Base-by-base conservation (phyloP, 1,140 invertebrate species). In the Polypedilum vanderplanki region DNA sequence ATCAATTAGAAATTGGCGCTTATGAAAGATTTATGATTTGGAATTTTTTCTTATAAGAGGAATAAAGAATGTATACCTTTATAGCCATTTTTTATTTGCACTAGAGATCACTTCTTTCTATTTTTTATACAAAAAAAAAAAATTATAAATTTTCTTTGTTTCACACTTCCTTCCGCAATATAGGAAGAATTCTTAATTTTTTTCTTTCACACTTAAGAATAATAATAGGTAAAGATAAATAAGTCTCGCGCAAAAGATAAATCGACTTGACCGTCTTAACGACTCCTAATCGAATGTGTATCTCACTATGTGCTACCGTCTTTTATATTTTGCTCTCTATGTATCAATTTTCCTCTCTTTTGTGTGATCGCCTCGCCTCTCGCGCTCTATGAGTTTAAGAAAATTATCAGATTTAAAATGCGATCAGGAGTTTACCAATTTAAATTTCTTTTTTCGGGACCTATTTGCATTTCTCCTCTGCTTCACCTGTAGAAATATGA, bases 201-300 rank as follows among this genome's bases (percentile, higher is more conserved):
- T 57, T 57, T 57, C 46, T 57, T n/a, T 57, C 41, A 46, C 41
- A n/a, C 46, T 15, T 57, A n/a, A 57, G n/a, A 57, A 33, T n/a
- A 57, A 33, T n/a, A 57, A 12, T 12, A n/a, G 46, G n/a, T n/a
- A 57, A 57, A 4, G 46, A 15, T 33, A 33, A 33, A 33, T 33
- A 33, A 33, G 24, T 57, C 41, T 57, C n/a, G 8, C n/a, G 46
- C 12, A 57, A 8, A 46, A 57, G n/a, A 57, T 57, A 57, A 57
- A 57, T n/a, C 46, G 41, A 46, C 41, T 46, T 46, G 12, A 15
- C 46, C n/a, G 12, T 12, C 46, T 57, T 57, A 57, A 57, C 46
- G 46, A 57, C n/a, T n/a, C n/a, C 8, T 57, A 57, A 57, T 57
- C 12, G 46, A 57, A 57, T 57, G 46, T 57, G n/a, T 57, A 15